Evolutionary conservation across 2,888 invertebrate genomes (phyloP).

Genomic region (Hypercompe scribonia): DNA sequence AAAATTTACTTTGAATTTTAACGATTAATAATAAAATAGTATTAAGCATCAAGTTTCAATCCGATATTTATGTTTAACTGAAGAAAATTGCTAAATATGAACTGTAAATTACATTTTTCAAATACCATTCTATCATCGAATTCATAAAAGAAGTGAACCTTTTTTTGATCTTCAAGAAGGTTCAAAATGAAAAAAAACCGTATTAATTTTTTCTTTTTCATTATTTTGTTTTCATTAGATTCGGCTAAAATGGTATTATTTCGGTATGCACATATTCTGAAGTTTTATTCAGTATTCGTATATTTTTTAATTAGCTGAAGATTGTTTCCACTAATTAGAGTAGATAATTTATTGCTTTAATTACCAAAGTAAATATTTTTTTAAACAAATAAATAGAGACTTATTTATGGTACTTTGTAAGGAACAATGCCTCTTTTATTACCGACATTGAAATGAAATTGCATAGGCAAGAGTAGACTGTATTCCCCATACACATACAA

Average conservation of each 20-base stretch:
- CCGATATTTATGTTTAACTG: background rate
- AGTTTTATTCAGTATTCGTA: background rate
- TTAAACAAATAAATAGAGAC: background rate
- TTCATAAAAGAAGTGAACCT: background rate
- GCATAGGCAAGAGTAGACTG: background rate
- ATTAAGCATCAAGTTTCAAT: background rate
- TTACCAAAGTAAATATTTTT: background rate
- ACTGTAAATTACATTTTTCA: background rate
- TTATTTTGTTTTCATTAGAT: too few relatives aligned
- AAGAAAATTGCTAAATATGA: background rate
- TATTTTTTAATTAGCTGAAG: background rate
- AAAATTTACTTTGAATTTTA: too few relatives aligned
- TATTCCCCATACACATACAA: too few relatives aligned
- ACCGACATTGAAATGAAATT: background rate
- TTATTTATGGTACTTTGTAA: background rate
- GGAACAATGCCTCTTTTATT: background rate
- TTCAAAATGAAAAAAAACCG: too few relatives aligned
- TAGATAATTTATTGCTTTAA: background rate
- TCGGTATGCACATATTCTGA: background rate
- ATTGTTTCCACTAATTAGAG: background rate
- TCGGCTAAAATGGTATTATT: background rate
- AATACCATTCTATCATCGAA: background rate
- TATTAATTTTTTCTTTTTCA: too few relatives aligned
- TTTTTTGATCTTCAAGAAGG: background rate
- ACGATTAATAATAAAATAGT: background rate